Conservation (phyloP, 2,797 vertebrate genomes). For the Prionace glauca region DNA sequence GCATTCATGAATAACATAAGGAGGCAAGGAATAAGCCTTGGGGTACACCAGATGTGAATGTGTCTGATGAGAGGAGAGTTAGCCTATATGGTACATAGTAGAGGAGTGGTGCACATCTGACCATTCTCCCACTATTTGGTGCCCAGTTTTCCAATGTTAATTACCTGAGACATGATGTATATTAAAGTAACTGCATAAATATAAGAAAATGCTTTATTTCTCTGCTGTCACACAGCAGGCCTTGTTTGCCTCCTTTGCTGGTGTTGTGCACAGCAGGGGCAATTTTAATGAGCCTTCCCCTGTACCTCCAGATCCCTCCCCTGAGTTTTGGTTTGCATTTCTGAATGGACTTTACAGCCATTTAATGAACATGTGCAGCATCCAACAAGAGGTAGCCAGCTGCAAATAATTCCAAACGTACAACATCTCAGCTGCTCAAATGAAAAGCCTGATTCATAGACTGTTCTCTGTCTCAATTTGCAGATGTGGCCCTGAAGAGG, state of each 20-base stretch:
- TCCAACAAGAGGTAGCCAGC: constrained; percentile 19
- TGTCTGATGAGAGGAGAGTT: too few relatives aligned
- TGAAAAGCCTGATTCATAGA: constrained; percentile 18
- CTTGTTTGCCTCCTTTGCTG: background rate
- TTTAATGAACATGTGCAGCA: constrained; percentile 20
- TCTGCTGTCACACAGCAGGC: background rate
- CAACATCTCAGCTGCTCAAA: constrained; percentile 5
- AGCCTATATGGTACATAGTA: background rate
- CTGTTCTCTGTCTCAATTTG: background rate
- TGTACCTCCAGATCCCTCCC: background rate
- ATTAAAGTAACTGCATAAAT: background rate
- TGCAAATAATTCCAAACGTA: constrained; percentile 28
- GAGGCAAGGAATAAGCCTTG: background rate
- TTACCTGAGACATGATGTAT: background rate
- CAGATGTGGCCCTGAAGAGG: background rate
- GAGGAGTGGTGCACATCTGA: background rate
- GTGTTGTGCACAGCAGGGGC: background rate
- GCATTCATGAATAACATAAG: background rate
- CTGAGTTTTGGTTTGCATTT: background rate
- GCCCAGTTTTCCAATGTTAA: background rate
- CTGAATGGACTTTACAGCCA: constrained; percentile 17
- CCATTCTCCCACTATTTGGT: background rate
- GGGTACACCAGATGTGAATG: background rate
- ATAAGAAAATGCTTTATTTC: background rate
- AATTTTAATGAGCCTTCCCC: constrained; percentile 8